phyloP scores from a whole-genome alignment of 2,113 vertebrate species.

The Sclerurus mexicanus region DNA sequence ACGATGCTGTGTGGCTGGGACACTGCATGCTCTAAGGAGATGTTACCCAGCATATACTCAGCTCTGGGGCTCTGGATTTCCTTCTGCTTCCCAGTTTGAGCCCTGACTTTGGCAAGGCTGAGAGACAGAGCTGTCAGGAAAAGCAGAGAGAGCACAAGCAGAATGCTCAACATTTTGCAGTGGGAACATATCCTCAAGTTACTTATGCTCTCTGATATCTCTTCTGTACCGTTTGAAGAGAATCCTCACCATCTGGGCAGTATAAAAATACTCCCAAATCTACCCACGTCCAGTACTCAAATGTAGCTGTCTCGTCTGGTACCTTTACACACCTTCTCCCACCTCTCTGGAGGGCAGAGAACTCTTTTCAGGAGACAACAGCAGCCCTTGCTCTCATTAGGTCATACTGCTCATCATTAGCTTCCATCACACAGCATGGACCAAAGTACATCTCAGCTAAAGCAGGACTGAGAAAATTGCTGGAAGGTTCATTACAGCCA shows the following conservation, averaged over 20 bases:
- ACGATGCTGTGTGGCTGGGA: not conserved
- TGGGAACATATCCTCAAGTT: not conserved
- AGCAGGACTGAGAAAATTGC: not conserved
- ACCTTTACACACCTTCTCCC: not conserved
- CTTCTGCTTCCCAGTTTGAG: not conserved
- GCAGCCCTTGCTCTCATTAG: constrained; percentile 6
- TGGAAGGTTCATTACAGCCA: constrained; percentile 18
- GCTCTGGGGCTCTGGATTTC: not conserved
- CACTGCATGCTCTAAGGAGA: not conserved
- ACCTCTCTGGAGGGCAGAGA: not conserved
- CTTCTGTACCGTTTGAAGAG: not conserved
- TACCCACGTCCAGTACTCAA: not conserved
- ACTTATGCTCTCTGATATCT: not conserved
- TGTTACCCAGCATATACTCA: not conserved
- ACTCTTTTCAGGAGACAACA: not conserved
- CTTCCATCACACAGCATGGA: constrained; percentile 13
- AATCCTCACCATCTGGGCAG: not conserved
- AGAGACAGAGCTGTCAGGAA: not conserved
- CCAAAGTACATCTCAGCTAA: not conserved
- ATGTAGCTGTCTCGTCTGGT: accelerated
- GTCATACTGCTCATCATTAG: constrained; percentile 13
- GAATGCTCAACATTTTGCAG: not conserved
- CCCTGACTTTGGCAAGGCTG: not conserved
- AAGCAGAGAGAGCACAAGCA: not conserved
- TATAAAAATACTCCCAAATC: not conserved